Percentiles rank a stretch among this genome's conserved stretches.
These are phyloP conservation scores for Saguinus imperator DNA, from an alignment of 2,113 vertebrate genomes.

Conservation along the genomic window DNA sequence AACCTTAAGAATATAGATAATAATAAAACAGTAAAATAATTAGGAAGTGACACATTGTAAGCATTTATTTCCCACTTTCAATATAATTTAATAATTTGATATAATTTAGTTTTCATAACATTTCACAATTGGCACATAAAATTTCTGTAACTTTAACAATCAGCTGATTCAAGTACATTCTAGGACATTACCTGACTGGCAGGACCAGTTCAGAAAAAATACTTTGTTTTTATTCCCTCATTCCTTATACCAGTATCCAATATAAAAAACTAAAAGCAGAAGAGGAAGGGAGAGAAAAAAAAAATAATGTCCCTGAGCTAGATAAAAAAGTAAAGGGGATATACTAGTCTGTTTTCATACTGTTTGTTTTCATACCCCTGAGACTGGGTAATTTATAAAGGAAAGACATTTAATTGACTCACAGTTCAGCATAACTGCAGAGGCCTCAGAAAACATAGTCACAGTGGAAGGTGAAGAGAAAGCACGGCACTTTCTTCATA, in stretches of 20 bases:
- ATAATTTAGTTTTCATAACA: not conserved
- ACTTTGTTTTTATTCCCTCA: not conserved
- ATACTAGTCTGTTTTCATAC: no score
- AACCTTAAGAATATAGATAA: not conserved
- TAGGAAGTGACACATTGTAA: not conserved
- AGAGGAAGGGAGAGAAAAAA: not conserved
- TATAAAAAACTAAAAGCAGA: not conserved
- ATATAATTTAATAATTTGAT: not conserved
- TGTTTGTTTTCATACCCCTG: no score
- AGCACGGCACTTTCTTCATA: not conserved
- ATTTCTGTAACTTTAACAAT: not conserved
- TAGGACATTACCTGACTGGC: not conserved
- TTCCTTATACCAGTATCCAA: not conserved
- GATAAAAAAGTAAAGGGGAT: not conserved
- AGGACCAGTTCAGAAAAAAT: not conserved
- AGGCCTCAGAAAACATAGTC: no score
- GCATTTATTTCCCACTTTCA: not conserved
- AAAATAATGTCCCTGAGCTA: not conserved
- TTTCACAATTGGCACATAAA: not conserved
- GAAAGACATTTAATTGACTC: no score
- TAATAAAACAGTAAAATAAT: not conserved
- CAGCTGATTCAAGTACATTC: not conserved
- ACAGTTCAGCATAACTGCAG: no score
- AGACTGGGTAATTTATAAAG: no score
- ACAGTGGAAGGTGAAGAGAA: no score